phyloP scores from a whole-genome alignment of 2,797 vertebrate species.

The Netta rufina region DNA sequence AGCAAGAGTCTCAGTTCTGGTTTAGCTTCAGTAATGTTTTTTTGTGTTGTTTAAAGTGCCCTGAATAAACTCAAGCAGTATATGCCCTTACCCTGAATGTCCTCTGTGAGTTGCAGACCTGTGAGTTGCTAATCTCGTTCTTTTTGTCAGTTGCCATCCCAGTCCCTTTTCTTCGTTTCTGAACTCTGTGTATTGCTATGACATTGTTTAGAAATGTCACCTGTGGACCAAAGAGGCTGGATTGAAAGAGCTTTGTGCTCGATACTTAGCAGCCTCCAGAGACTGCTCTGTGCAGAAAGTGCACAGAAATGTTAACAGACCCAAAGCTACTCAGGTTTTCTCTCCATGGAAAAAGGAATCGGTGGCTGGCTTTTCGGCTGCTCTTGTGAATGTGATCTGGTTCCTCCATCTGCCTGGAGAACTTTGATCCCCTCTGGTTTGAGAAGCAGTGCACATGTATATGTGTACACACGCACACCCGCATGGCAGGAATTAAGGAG shows the following conservation, averaged over 20 bases:
- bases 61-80: too few species aligned
- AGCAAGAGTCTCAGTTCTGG: neutral
- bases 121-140: too few species aligned
- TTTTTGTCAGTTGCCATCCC: too few species aligned
- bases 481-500: neutral
- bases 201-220: too few species aligned
- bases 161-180: too few species aligned
- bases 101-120: too few species aligned
- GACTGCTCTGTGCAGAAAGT: neutral
- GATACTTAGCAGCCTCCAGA: neutral
- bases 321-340: neutral
- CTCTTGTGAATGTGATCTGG: rapidly evolving
- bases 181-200: too few species aligned
- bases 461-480: too few species aligned
- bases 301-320: rapidly evolving
- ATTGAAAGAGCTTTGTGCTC: neutral
- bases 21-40: neutral
- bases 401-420: neutral
- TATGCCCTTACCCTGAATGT: too few species aligned
- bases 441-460: rapidly evolving
- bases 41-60: too few species aligned
- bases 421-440: neutral
- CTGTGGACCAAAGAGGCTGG: neutral
- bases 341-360: rapidly evolving
- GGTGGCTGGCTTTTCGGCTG: neutral